Percentiles rank a stretch among this genome's conserved stretches.
phyloP scores from a whole-genome alignment of 2,113 vertebrate genomes.

The Gorsachius goisagi region DNA sequence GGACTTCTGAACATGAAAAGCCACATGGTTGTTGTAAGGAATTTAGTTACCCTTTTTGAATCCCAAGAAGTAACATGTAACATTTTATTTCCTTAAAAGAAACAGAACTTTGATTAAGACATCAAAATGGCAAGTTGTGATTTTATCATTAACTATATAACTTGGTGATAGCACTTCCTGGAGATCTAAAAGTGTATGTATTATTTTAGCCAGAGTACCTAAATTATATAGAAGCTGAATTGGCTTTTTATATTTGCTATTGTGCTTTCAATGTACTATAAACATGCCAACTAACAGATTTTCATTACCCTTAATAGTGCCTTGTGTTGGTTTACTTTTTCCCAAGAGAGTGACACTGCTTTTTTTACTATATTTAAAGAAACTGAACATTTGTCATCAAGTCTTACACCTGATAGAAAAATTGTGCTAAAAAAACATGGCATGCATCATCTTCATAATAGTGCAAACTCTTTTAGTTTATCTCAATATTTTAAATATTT shows the following conservation, averaged over 20 bases:
- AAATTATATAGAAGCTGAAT: background rate
- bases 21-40: background rate
- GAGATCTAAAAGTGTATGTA: background rate
- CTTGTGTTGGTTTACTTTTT: background rate
- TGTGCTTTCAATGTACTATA: background rate
- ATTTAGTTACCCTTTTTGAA: background rate
- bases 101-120: background rate
- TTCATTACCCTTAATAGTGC: background rate
- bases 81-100: constrained; percentile 2
- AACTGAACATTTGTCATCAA: background rate
- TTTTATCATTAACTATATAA: background rate
- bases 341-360: background rate
- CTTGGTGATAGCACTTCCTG: background rate
- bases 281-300: background rate
- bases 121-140: background rate
- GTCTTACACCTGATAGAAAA: background rate
- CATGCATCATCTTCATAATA: background rate
- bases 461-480: background rate
- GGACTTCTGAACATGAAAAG: background rate
- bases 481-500: background rate
- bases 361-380: background rate
- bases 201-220: background rate
- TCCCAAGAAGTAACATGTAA: background rate
- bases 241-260: background rate
- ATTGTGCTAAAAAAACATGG: background rate